Percentiles rank a stretch among this genome's conserved stretches.
phyloP scores from a whole-genome alignment of 2,888 invertebrate species.

The Morpho helenor region DNA sequence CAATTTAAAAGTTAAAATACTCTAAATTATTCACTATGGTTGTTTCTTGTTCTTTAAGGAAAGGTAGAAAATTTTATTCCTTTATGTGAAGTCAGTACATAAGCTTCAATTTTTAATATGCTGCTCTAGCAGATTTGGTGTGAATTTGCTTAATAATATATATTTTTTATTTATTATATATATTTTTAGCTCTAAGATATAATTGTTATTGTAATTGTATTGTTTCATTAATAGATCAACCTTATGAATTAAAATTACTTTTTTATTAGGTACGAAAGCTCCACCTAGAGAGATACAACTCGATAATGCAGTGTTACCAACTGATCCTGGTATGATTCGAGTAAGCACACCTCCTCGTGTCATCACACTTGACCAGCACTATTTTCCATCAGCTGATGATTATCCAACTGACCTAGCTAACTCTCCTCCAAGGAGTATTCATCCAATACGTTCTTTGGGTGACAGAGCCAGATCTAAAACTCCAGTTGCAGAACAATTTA shows the following conservation, averaged over 20 bases:
- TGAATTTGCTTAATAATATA: too few relatives aligned
- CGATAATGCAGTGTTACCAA: slow-evolving; percentile 88
- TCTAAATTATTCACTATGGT: too few relatives aligned
- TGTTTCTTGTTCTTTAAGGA: too few relatives aligned
- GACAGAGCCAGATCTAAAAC: slow-evolving; percentile 61
- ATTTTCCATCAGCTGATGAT: slow-evolving; percentile 85
- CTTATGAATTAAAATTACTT: neutral
- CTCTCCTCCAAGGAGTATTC: slow-evolving; percentile 59
- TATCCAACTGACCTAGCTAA: slow-evolving; percentile 49
- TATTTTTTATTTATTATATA: too few relatives aligned
- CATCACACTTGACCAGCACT: slow-evolving; percentile 91
- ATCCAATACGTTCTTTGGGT: slow-evolving; percentile 55
- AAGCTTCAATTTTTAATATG: too few relatives aligned
- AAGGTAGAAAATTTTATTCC: too few relatives aligned
- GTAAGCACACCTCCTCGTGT: slow-evolving; percentile 94
- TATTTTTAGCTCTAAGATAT: too few relatives aligned
- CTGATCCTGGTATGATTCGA: slow-evolving; percentile 85
- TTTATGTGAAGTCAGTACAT: too few relatives aligned
- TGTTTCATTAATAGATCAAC: too few relatives aligned
- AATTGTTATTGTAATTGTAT: too few relatives aligned
- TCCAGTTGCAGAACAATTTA: slow-evolving; percentile 59
- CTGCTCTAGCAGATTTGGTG: too few relatives aligned
- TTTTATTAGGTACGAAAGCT: slow-evolving; percentile 84
- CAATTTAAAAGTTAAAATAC: neutral
- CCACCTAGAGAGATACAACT: slow-evolving; percentile 92